Evolutionary conservation across 1,140 invertebrate genomes (phyloP), one percentile per base, ranked within the genome.

Genomic region (Scaptomyza montana): DNA sequence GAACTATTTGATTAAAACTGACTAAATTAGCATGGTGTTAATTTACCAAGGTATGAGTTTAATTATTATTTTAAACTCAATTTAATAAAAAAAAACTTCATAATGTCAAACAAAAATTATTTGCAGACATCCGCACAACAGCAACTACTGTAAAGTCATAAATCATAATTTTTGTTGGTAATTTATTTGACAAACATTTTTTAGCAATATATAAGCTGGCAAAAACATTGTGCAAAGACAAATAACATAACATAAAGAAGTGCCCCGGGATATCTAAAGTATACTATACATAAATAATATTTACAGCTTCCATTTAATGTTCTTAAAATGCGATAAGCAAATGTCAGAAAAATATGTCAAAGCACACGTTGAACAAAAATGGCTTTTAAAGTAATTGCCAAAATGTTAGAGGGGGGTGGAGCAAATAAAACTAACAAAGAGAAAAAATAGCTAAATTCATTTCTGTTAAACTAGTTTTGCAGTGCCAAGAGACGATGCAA

Each of bases 341-440:
- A 33, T 19, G 45, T n/a, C 30, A 57, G 50, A 6, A 51, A 36
- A 7, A 8, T 6, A 36, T 69, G 10, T 30, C 66, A 36, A 13
- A 28, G 10, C 13, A 45, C 10, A 61, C 39, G 30, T 59, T 30
- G 36, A n/a, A 59, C 9, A 28, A 8, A 55, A 71, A 66, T 66
- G 39, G 46, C 39, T 19, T 28, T 57, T 28, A 41, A 39, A 36
- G 47, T 59, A 71, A 71, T 71, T 65, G 68, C 30, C 64, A 47
- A 57, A 39, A 49, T 45, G 12, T 36, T 36, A 36, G 30, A 6
- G 49, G 25, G 39, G 28, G 30, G 30, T 33, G n/a, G 28, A 28
- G 7, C 30, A 36, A 36, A 19, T 5, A n/a, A 50, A 54, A 54
- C 9, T 10, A 43, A 36, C 1, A 56, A 73, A 61, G 51, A 39